Evolutionary conservation across 2,113 vertebrate species (phyloP).

Genomic region (Cygnus buccinator): DNA sequence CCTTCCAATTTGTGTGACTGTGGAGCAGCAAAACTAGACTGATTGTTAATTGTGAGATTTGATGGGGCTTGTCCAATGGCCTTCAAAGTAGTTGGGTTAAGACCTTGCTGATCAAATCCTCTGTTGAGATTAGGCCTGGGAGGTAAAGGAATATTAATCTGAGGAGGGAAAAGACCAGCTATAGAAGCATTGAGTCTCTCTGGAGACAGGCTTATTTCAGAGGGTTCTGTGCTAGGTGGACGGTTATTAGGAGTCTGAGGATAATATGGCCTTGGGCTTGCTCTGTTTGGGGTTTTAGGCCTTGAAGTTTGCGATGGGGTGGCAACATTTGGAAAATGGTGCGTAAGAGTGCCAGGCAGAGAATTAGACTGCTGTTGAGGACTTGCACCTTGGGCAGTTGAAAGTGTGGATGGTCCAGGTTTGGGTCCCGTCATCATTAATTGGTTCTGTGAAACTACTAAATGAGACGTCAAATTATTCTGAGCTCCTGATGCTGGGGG

Average conservation of each 20-base stretch:
- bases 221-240: conserved; percentile 96
- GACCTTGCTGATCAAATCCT: conserved; percentile 97
- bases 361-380: conserved; percentile 88
- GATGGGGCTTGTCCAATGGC: conserved; percentile 97
- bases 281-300: conserved; percentile 97
- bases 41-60: conserved; percentile 80
- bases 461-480: conserved; percentile 87
- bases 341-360: conserved; percentile 82
- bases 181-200: conserved; percentile 98
- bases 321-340: conserved; percentile 92
- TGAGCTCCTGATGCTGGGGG: conserved; percentile 73
- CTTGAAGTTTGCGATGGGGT: conserved; percentile 91
- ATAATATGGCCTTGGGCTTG: conserved; percentile 95
- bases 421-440: conserved; percentile 88
- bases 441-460: conserved; percentile 87
- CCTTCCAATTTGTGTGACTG: conserved; percentile 82
- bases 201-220: conserved; percentile 97
- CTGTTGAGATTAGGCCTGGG: conserved; percentile 91
- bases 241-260: conserved; percentile 96
- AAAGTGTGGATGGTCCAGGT: conserved; percentile 84
- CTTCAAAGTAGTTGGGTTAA: conserved; percentile 98
- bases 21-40: conserved; percentile 76
- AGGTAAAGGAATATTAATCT: conserved; percentile 98
- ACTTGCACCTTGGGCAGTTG: conserved; percentile 87
- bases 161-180: conserved; percentile 96